Base-by-base conservation (phyloP, 2,797 vertebrate species). In the Enteromius unitaeniatus region DNA sequence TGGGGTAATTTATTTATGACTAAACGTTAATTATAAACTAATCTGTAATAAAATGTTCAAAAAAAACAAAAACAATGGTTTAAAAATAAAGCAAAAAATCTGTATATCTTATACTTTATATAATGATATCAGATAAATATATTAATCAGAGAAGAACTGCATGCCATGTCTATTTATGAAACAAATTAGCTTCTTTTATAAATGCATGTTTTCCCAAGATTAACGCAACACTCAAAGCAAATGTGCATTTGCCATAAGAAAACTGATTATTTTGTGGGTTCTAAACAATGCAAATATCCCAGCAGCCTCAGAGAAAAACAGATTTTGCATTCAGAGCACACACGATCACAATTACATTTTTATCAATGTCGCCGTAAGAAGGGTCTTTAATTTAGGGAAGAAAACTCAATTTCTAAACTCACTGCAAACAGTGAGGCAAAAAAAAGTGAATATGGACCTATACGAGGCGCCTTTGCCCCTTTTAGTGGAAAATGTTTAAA, bases 261-360 rank as follows among this genome's bases (percentile, higher is more conserved):
- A 84, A 81, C 86, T 70, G 88, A 92, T 91, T 89, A 88, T 90
- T 90, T 82, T 67, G 80, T 89, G 88, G 88, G 86, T 88, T 92
- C 78, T 82, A 88, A 92, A 91, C 85, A 88, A 87, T 88, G 89
- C 78, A 87, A 85, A 88, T 78, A 81, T 45, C 70, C 82, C 75
- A 65, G 37, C 11, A 78, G 40, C 76, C 84, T 68, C 45, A 31
- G 84, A 86, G 86, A 82, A 86, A 69, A 86, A 87, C 79, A 85
- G 84, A 91, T 89, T 91, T 60, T 69, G 80, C 82, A 88, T 89
- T 90, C 70, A 40, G 28, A 34, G 85, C 87, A 75, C 88, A 79
- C 68, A 37, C 82, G 68, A 91, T 90, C 85, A 89, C 69, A 91
- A 90, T 87, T 42, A 89, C 83, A 86, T 87, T 90, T 90, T 89